Percentiles rank a stretch among this genome's conserved stretches.
Evolutionary conservation across 2,113 vertebrate species (phyloP).

Genomic region (Sebastes fasciatus): DNA sequence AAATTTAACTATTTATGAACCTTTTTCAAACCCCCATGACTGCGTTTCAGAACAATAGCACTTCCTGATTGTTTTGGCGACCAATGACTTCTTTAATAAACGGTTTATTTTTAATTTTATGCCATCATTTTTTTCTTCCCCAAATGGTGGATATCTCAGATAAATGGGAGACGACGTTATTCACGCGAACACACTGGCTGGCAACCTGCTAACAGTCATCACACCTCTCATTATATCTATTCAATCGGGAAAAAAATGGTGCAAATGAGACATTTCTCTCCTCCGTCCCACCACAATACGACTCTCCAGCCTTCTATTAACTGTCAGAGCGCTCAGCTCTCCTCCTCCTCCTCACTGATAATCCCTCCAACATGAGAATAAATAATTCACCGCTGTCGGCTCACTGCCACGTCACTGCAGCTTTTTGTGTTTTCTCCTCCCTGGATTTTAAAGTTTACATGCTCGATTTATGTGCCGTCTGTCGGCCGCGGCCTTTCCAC

Average conservation of each 20-base stretch:
- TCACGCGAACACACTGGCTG: slow-evolving; percentile 6
- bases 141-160: not conserved
- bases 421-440: slow-evolving; percentile 45
- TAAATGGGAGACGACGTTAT: slow-evolving; percentile 24
- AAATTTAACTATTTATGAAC: not conserved
- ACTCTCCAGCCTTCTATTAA: slow-evolving; percentile 22
- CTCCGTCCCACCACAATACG: not conserved
- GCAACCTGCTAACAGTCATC: slow-evolving; percentile 28
- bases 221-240: slow-evolving; percentile 37
- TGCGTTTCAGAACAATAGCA: not conserved
- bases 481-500: not conserved
- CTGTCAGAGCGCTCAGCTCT: slow-evolving; percentile 18
- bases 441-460: slow-evolving; percentile 37
- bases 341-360: slow-evolving; percentile 41
- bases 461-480: not conserved
- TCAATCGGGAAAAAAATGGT: slow-evolving; percentile 2
- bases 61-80: not conserved
- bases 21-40: not conserved
- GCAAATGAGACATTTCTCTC: slow-evolving; percentile 24
- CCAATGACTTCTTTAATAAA: not conserved
- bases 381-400: slow-evolving; percentile 58
- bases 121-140: not conserved
- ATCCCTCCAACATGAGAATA: slow-evolving; percentile 58
- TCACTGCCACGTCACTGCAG: slow-evolving; percentile 43
- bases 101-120: not conserved